Evolutionary conservation across 2,113 vertebrate species (phyloP).

Genomic region (Scortum barcoo): DNA sequence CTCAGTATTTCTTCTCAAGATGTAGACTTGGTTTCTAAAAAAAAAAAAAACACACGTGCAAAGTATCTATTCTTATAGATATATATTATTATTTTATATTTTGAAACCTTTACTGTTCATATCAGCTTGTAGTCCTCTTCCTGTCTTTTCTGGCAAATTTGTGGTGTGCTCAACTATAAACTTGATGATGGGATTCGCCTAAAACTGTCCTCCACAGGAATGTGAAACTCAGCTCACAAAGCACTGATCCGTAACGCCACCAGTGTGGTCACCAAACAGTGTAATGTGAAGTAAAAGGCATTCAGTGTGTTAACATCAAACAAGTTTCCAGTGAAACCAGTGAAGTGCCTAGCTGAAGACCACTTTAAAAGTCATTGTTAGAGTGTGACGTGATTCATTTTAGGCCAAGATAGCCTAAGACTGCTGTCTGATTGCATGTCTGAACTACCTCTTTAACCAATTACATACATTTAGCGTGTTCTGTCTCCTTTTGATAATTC

Average conservation of each 20-base stretch:
- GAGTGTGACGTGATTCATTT: neutral
- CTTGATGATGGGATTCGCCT: neutral
- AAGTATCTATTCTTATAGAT: no score
- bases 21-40: neutral
- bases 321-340: neutral
- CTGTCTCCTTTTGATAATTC: no score
- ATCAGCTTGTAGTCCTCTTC: neutral
- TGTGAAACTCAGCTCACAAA: no score
- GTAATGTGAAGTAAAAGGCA: neutral
- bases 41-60: neutral
- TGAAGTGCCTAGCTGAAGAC: neutral
- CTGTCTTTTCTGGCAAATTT: neutral
- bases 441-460: no score
- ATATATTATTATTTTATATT: no score
- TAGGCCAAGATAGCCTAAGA: no score
- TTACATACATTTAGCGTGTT: no score
- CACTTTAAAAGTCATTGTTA: neutral
- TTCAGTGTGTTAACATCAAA: neutral
- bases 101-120: neutral
- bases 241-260: no score
- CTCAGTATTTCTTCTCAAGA: no score
- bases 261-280: neutral
- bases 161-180: neutral
- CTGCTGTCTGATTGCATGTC: no score
- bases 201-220: neutral